Evolutionary conservation across 2,113 vertebrate species (phyloP), one percentile per base, ranked within the genome.

Genomic region (Scomber japonicus): DNA sequence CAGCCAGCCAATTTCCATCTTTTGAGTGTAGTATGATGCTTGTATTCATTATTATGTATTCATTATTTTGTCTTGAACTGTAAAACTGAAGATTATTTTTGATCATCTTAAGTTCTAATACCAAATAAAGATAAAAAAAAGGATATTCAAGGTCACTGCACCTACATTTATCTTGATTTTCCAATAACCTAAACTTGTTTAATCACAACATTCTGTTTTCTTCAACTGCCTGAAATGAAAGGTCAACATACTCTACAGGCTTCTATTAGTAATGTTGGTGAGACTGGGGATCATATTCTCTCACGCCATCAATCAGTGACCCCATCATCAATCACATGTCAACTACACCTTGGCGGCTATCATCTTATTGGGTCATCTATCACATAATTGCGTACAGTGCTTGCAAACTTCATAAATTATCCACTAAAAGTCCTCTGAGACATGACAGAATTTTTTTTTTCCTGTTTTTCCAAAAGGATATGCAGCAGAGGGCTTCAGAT

Each of bases 381-480:
- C 81, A 92, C 61, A 31, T 86, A 87, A 91, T 83, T 78, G 80
- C 71, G n/a, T 70, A 74, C 71, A 75, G 81, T 73, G 78, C 85
- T 82, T 64, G 68, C 3, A 10, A 64, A 50, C 14, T 63, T 54
- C 49, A 77, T 85, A 55, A 86, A 82, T 78, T 81, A 82, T 82
- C 65, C 46, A 69, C 53, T 54, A 82, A 84, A 88, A 53, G 31
- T 75, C 69, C 24, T 70, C 53, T 50, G 51, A 71, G 60, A 71
- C 79, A 55, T 73, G 72, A 80, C 46, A 51, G 31, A 61, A 49
- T 57, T 51, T 61, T 57, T 62, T 14, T 45, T 2, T n/a, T 2
- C 44, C 46, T 53, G 54, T 57, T 66, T 46, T 61, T 27, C 4
- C 13, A 3, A 30, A 65, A 17, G 31, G 31, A 27, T 13, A 12